A percentile compares a stretch with the other conserved stretches of the same genome.
Evolutionary conservation across 2,113 vertebrate genomes (phyloP).

Genomic region (Carassius carassius): DNA sequence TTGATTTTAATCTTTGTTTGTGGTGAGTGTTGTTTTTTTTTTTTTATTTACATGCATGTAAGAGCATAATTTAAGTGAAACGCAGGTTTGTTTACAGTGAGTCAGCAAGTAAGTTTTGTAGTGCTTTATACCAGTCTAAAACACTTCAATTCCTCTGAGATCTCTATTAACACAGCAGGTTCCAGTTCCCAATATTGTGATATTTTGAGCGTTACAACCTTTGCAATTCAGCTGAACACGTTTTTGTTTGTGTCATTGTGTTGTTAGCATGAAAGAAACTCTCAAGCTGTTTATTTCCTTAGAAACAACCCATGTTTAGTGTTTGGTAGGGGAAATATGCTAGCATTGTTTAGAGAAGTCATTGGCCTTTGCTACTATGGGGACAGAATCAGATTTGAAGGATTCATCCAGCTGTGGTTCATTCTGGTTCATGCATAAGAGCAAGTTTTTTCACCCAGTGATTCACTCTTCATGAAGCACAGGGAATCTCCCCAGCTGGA

Average conservation of each 20-base stretch:
- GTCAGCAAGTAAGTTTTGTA: neutral
- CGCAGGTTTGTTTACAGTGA: neutral
- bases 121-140: neutral
- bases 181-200: neutral
- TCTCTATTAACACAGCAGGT: neutral
- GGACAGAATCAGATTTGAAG: neutral
- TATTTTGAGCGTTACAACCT: neutral
- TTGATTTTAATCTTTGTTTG: neutral
- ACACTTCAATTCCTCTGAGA: neutral
- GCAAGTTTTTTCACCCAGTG: neutral
- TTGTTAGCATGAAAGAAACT: neutral
- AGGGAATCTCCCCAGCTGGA: constrained; percentile 5
- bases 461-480: neutral
- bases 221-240: neutral
- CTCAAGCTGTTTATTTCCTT: neutral
- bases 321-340: neutral
- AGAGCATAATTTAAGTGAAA: neutral
- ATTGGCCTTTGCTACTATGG: neutral
- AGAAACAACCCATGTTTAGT: neutral
- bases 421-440: neutral
- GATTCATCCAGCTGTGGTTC: constrained; percentile 18
- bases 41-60: neutral
- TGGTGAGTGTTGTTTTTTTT: no score
- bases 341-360: neutral
- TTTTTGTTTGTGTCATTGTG: constrained; percentile 1